Evolutionary conservation across 2,888 invertebrate species (phyloP), one percentile per base, ranked within the genome.

Genomic region (Seladonia tumulorum): DNA sequence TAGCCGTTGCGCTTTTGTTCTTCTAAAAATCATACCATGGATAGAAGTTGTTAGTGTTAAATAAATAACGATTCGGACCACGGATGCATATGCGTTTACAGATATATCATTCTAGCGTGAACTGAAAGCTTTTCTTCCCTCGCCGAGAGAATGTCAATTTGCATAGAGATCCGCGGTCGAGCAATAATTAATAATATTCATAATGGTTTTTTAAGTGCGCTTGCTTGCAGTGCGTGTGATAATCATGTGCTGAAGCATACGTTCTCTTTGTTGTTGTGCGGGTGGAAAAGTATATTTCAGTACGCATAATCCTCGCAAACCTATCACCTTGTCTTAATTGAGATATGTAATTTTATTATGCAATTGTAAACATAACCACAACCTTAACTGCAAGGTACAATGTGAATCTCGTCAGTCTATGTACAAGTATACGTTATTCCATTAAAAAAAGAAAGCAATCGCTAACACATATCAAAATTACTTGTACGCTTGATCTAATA

Each of bases 311-410:
- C 18, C 79, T 82, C 29, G 25, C 57, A 79, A 72, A 82, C 12
- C 45, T 82, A 81, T 60, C 47, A 53, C 73, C 73, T 68, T n/a
- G 39, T 35, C 70, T 79, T 79, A 22, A 71, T 74, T 25, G 29
- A 74, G 49, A 63, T 18, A 18, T 29, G 63, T 29, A 63, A 72
- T 53, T 78, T 66, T 76, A 72, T 77, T 78, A 47, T 81, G 75
- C 74, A 81, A 72, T 79, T 76, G 74, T 66, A 87, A 89, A 87
- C 89, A 70, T 79, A 80, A 85, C 89, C 89, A 87, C 87, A 87
- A 87, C 85, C 89, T 79, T 79, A 83, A 85, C 70, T 76, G 85
- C 83, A 78, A 89, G 60, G 79, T 83, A 87, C 79, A 82, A 83
- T 77, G 77, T 79, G 60, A 88, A 79, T 79, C 57, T 80, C 76